These are phyloP conservation scores for Lepeophtheirus nordmannii DNA, from an alignment of 2,888 invertebrate species.

Conservation along the genomic window DNA sequence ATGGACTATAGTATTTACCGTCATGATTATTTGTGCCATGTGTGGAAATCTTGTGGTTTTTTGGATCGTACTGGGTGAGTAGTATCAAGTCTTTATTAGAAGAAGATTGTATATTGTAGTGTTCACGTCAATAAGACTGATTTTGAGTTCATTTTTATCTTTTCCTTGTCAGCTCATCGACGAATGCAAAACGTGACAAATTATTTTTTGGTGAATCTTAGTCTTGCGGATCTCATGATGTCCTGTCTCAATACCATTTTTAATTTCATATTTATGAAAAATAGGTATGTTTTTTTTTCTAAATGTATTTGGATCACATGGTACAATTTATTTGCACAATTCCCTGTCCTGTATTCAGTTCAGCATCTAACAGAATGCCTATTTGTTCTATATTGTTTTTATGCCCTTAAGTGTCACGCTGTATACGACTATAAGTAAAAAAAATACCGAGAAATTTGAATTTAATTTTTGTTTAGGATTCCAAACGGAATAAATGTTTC, in stretches of 20 bases:
- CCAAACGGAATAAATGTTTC: no score
- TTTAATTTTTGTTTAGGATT: no score
- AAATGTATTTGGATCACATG: no score
- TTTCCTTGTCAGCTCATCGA: slow-evolving; percentile 33
- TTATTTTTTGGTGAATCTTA: slow-evolving; percentile 76
- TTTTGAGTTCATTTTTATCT: neutral
- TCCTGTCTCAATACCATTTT: slow-evolving; percentile 73
- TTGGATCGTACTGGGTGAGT: slow-evolving; percentile 20
- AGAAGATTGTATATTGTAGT: neutral
- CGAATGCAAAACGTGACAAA: slow-evolving; percentile 65
- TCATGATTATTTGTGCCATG: slow-evolving; percentile 19
- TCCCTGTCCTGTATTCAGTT: no score
- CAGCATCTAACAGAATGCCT: no score
- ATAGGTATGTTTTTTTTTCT: slow-evolving; percentile 44
- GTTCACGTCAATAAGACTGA: neutral
- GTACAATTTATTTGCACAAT: no score
- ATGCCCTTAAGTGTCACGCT: no score
- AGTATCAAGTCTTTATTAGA: neutral
- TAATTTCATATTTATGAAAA: slow-evolving; percentile 76
- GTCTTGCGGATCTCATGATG: slow-evolving; percentile 70
- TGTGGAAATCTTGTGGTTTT: slow-evolving; percentile 19
- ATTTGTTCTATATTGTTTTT: no score
- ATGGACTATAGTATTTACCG: slow-evolving; percentile 10
- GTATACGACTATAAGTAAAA: no score
- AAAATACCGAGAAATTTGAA: no score